These are phyloP conservation scores for Pristionchus japonicus DNA, from an alignment of 2,888 invertebrate species.

Conservation along the genomic window DNA sequence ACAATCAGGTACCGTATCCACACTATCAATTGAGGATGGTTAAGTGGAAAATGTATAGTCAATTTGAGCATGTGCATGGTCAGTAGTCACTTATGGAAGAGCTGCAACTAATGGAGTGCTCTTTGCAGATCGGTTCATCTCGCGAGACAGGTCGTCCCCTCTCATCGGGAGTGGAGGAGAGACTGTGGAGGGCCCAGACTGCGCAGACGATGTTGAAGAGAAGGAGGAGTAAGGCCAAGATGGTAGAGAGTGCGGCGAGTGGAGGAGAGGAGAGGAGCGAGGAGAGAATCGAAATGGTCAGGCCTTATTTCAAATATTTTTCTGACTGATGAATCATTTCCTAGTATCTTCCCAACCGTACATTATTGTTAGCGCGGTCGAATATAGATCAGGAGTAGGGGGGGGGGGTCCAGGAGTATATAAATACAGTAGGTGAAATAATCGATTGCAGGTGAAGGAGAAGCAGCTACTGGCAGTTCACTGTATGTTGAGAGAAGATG, in stretches of 20 bases:
- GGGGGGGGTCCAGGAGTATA: no score
- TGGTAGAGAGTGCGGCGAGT: conserved; percentile 41
- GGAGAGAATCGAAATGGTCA: background rate
- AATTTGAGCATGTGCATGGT: no score
- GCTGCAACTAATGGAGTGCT: no score
- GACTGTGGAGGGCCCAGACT: conserved; percentile 73
- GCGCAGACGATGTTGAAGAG: conserved; percentile 67
- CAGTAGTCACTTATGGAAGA: no score
- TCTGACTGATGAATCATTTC: no score
- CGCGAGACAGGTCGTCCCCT: background rate
- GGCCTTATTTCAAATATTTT: no score
- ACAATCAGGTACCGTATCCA: no score
- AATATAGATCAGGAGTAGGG: no score
- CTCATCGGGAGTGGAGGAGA: conserved; percentile 50
- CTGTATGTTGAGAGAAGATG: conserved; percentile 47
- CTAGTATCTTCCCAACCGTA: no score
- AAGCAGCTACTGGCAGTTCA: conserved; percentile 56
- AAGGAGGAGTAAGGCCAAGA: background rate
- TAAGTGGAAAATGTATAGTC: no score
- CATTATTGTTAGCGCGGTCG: no score
- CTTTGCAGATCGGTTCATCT: background rate
- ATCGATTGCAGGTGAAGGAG: conserved; percentile 49
- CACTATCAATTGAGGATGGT: no score
- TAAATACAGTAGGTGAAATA: background rate
- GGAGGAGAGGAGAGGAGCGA: conserved; percentile 40